A percentile compares a stretch with the other conserved stretches of the same genome.
Evolutionary conservation across 2,797 vertebrate species (phyloP).

Genomic region (Oreonectes daqikongensis): DNA sequence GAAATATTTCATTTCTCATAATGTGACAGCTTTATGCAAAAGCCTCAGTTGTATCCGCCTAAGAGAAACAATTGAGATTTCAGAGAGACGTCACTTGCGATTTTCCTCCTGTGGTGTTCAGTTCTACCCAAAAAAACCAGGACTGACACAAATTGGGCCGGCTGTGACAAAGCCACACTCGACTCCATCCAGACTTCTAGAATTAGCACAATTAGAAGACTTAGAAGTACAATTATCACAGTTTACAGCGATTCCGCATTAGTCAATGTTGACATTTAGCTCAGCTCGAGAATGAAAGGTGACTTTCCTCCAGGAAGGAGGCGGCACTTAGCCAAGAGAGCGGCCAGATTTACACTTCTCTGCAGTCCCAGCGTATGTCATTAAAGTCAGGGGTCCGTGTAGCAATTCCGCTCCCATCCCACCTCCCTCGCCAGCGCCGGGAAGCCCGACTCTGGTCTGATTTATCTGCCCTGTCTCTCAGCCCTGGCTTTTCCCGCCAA

Average conservation of each 20-base stretch:
- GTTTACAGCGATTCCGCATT: conserved; percentile 23
- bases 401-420: conserved; percentile 61
- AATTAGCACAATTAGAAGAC: conserved; percentile 38
- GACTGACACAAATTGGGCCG: conserved; percentile 7
- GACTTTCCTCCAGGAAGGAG: conserved; percentile 15
- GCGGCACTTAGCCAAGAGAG: conserved; percentile 20
- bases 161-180: background rate
- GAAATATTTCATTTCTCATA: background rate
- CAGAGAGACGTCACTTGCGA: conserved; percentile 15
- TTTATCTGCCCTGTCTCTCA: conserved; percentile 77
- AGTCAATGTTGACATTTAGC: conserved; percentile 1
- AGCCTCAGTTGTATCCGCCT: background rate
- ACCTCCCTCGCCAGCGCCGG: conserved; percentile 8
- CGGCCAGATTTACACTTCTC: conserved; percentile 32
- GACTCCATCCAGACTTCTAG: conserved; percentile 29
- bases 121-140: background rate
- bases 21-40: background rate
- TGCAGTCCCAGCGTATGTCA: conserved; percentile 73
- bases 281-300: conserved; percentile 22
- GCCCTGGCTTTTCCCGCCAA: conserved; percentile 70
- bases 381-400: conserved; percentile 72
- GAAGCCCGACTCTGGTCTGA: conserved; percentile 60
- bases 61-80: conserved; percentile 1
- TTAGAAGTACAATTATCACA: conserved; percentile 37
- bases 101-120: conserved; percentile 15